phyloP scores from a whole-genome alignment of 2,888 invertebrate genomes.

The Atherix ibis region DNA sequence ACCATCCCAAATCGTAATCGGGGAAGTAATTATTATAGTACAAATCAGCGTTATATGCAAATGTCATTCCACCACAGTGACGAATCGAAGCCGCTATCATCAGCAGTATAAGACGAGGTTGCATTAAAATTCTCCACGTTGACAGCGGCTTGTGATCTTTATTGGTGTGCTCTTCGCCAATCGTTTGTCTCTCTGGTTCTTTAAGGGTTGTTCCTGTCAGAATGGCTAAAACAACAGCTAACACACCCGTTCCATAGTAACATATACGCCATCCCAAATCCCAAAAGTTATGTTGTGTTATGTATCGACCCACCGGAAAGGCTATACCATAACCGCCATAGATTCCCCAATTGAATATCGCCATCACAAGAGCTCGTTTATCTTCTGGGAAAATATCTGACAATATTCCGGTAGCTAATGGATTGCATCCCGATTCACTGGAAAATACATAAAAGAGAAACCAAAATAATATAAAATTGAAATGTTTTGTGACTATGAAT shows the following conservation, averaged over 20 bases:
- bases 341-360: conserved; percentile 91
- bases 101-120: conserved; percentile 62
- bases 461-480: neutral
- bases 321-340: conserved; percentile 88
- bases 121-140: conserved; percentile 60
- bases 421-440: conserved; percentile 77
- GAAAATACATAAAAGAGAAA: conserved; percentile 11
- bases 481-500: too few relatives aligned
- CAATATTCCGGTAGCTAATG: conserved; percentile 67
- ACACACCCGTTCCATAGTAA: conserved; percentile 62
- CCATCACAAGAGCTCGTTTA: conserved; percentile 75
- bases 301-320: conserved; percentile 78
- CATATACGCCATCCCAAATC: conserved; percentile 70
- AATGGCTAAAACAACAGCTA: conserved; percentile 53
- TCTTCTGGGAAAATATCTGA: conserved; percentile 67
- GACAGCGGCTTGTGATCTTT: conserved; percentile 39
- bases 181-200: conserved; percentile 60
- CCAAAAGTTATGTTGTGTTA: conserved; percentile 58
- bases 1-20: conserved; percentile 78
- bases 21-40: conserved; percentile 81
- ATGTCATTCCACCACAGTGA: conserved; percentile 80
- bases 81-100: conserved; percentile 77
- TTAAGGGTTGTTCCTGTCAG: conserved; percentile 58
- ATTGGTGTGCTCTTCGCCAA: conserved; percentile 44
- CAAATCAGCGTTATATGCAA: conserved; percentile 80